Evolutionary conservation across 2,888 invertebrate genomes (phyloP), one percentile per base, ranked within the genome.

Genomic region (Willowsia nigromaculata): DNA sequence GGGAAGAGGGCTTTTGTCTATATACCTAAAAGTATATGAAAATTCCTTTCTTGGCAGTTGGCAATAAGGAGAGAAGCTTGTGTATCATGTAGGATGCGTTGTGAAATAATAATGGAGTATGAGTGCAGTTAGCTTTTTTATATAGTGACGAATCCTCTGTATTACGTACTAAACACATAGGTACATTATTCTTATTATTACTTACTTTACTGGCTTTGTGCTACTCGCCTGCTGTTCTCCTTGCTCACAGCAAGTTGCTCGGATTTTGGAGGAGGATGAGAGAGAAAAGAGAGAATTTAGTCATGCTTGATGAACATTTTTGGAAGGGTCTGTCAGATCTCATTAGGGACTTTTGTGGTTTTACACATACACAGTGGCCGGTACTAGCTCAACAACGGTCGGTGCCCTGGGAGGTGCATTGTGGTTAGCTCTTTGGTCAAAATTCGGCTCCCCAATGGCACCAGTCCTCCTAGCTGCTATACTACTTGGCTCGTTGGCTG

Each of bases 361-460:
- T 88, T 87, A 82, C 81, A 91, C 93, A 65, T 74, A 71, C 83
- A 91, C 93, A 96, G 96, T 94, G 87, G 94, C 94, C 47, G 93
- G 95, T 22, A 93, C 94, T 0, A 94, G 95, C 15, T 94, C 95
- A 0, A 93, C 95, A 1, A 85, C 95, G 5, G 94, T 95, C 68
- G 96, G 96, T 15, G 88, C 95, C 65, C 93, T 95, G 86, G 95
- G 95, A 90, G 96, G 96, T 1, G 93, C 94, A 1, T 93, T 95
- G 65, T 96, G 96, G 95, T 92, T 96, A 56, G 92, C 95, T 5
- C 94, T 96, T 90, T 96, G 96, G 96, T 95, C 95, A 94, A 94
- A 94, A 91, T 95, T 94, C 92, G 96, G 95, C 2, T 94, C 95
- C 90, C 96, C 96, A 0, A 94, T 96, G 6, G 93, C 96, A 33